These are phyloP conservation scores for Tautogolabrus adspersus DNA, from an alignment of 2,113 vertebrate genomes.

Conservation along the genomic window DNA sequence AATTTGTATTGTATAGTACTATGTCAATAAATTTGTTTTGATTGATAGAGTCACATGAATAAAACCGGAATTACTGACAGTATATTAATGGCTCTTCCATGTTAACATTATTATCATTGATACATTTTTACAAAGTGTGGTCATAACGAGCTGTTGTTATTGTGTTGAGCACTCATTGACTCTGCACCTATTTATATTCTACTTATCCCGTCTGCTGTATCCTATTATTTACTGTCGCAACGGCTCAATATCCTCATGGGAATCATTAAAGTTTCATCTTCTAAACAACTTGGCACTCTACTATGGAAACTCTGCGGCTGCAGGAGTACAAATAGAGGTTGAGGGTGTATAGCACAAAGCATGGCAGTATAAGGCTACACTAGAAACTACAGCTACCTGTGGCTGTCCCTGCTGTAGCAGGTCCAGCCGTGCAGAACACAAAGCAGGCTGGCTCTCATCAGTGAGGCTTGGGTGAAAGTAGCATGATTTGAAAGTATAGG, in stretches of 20 bases:
- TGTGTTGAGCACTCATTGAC: not conserved
- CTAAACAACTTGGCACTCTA: conserved; percentile 42
- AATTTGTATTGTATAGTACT: no score
- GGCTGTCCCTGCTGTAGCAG: conserved; percentile 21
- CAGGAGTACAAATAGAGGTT: conserved; percentile 12
- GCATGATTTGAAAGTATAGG: conserved; percentile 61
- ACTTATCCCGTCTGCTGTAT: conserved; percentile 18
- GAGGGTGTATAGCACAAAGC: conserved; percentile 6
- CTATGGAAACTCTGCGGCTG: conserved; percentile 46
- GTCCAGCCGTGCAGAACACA: conserved; percentile 28
- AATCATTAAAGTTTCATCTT: conserved; percentile 57
- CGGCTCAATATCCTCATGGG: conserved; percentile 23
- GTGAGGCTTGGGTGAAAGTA: conserved; percentile 62
- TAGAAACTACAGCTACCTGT: conserved; percentile 14
- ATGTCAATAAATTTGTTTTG: not conserved
- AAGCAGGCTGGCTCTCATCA: conserved; percentile 31
- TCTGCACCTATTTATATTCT: conserved; percentile 3
- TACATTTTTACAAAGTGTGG: not conserved
- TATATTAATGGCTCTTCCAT: not conserved
- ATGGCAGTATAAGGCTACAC: conserved; percentile 14
- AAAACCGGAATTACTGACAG: not conserved
- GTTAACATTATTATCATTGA: not conserved
- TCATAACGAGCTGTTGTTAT: not conserved
- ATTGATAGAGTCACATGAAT: not conserved
- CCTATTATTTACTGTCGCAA: conserved; percentile 29